Conservation (phyloP, 2,888 invertebrate genomes). For the Acholoe squamosa region DNA sequence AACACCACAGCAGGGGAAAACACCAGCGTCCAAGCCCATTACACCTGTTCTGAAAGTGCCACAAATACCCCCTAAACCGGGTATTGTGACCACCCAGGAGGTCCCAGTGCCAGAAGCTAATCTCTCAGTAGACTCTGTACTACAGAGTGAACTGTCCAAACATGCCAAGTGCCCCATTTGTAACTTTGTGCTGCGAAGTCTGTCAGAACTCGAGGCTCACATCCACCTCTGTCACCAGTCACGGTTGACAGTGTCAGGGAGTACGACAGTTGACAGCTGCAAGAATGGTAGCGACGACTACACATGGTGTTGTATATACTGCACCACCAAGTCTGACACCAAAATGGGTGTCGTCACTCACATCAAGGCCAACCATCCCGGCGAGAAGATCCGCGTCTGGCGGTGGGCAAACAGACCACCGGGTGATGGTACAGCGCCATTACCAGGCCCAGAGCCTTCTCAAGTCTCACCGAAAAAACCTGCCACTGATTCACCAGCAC, state of each 20-base stretch:
- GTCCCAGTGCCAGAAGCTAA: background rate
- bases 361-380: slow-evolving; percentile 44
- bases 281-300: slow-evolving; percentile 43
- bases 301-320: slow-evolving; percentile 51
- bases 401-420: slow-evolving; percentile 20
- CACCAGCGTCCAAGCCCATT: too few species aligned
- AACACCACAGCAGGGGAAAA: too few species aligned
- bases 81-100: background rate
- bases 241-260: slow-evolving; percentile 7
- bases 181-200: slow-evolving; percentile 48
- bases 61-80: background rate
- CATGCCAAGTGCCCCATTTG: slow-evolving; percentile 47
- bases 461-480: background rate
- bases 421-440: too few species aligned
- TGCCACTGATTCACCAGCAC: background rate
- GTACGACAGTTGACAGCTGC: slow-evolving; percentile 31
- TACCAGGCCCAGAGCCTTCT: too few species aligned
- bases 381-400: slow-evolving; percentile 55
- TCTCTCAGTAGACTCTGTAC: background rate
- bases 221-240: slow-evolving; percentile 43
- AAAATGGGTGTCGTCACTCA: slow-evolving; percentile 36
- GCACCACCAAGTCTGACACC: slow-evolving; percentile 35
- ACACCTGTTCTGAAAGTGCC: slow-evolving; percentile 26
- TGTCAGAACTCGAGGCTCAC: slow-evolving; percentile 39
- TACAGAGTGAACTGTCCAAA: slow-evolving; percentile 36